These are phyloP conservation scores for Philereme vetulata DNA, from an alignment of 2,888 invertebrate genomes.

Conservation along the genomic window DNA sequence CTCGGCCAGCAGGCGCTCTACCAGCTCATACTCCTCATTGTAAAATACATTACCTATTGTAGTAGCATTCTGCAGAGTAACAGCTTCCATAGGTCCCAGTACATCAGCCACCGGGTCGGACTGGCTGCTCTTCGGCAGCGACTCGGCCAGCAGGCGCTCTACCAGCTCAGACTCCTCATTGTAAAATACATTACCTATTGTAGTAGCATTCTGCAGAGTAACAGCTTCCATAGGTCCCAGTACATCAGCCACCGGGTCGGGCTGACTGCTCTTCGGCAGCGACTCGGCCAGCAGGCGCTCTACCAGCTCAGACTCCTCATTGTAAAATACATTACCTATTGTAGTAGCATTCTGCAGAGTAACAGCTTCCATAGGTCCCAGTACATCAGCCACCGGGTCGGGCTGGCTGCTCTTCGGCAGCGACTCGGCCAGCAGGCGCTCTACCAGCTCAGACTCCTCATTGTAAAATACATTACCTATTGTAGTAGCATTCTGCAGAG, in stretches of 20 bases:
- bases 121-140: conserved; percentile 46
- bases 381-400: conserved; percentile 57
- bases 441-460: too few relatives aligned
- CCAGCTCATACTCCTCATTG: too few relatives aligned
- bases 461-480: too few relatives aligned
- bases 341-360: conserved; percentile 51
- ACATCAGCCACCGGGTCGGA: conserved; percentile 58
- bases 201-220: conserved; percentile 50
- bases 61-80: conserved; percentile 51
- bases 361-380: conserved; percentile 56
- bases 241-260: conserved; percentile 57
- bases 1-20: conserved; percentile 57
- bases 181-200: too few relatives aligned
- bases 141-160: conserved; percentile 57
- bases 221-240: conserved; percentile 57
- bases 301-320: too few relatives aligned
- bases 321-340: too few relatives aligned
- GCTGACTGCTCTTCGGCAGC: conserved; percentile 46
- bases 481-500: conserved; percentile 50
- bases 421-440: conserved; percentile 55
- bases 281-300: conserved; percentile 57
- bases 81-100: conserved; percentile 55
- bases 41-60: too few relatives aligned
- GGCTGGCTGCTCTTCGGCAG: conserved; percentile 48
- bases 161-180: too few relatives aligned